phyloP scores from a whole-genome alignment of 2,113 vertebrate genomes.

The Apodemus sylvaticus region DNA sequence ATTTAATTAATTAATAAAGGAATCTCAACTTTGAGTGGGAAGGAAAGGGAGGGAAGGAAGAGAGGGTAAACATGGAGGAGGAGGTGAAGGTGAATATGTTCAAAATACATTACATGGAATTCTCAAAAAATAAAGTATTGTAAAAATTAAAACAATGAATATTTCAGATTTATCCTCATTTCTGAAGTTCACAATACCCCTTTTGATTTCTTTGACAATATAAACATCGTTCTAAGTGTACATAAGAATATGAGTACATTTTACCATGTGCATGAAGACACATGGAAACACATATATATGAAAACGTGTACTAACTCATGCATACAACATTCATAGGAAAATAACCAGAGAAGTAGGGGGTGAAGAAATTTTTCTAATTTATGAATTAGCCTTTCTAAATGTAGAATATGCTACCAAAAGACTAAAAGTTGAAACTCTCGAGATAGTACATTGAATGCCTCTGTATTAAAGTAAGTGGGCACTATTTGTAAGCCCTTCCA shows the following conservation, averaged over 20 bases:
- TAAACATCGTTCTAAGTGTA: conserved; percentile 8
- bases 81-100: neutral
- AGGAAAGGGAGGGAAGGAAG: no score
- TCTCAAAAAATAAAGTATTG: neutral
- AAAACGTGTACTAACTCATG: neutral
- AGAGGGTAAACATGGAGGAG: neutral
- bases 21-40: neutral
- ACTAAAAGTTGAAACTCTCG: neutral
- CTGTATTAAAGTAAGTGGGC: neutral
- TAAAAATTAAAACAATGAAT: neutral
- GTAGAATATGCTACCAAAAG: neutral
- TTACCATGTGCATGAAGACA: neutral
- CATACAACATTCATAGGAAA: neutral
- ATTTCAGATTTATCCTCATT: neutral
- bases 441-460: no score
- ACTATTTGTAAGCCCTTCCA: neutral
- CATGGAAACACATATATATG: neutral
- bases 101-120: neutral
- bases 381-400: neutral
- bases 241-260: neutral
- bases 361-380: neutral
- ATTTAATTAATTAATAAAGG: neutral
- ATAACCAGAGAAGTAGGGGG: neutral
- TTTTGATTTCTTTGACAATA: neutral
- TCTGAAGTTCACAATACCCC: neutral